Base-by-base conservation (phyloP, 2,797 vertebrate genomes). In the Artibeus lituratus region DNA sequence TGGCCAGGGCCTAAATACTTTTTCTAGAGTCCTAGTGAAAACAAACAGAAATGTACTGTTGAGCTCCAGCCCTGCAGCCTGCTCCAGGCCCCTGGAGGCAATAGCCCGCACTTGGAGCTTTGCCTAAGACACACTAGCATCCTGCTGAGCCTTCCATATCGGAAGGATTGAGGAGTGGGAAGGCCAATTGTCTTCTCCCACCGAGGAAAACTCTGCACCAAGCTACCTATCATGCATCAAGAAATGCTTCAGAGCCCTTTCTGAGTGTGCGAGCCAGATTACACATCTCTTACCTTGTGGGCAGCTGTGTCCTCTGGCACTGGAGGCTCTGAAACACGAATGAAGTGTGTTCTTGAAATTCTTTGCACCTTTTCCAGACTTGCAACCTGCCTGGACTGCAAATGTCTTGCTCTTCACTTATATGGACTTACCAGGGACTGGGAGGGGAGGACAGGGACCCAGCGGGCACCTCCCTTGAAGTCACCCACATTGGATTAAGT, bases 371-470 rank as follows among this genome's bases (percentile, higher is more conserved):
- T 77, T 37, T 83, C 73, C 42, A 55, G 29, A 57, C 35, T n/a
- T 4, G 1, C 2, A 35, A 47, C 15, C 73, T 72, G 11, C 42
- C 12, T 44, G 80, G 65, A 76, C 29, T 72, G 39, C 15, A n/a
- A 73, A 26, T 35, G 37, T n/a, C 73, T 72, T 90, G 35, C 53
- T 87, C 69, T 90, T 76, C 62, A 84, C 65, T 94, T 72, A 53
- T 55, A 24, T 77, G 12, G 5, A 44, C 55, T 51, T 86, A 19
- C 35, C 26, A 15, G 78, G 39, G 37, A 47, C 73, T 24, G 12
- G 32, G 15, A 57, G 32, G 29, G 39, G 32, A 44, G 29, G 7
- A 14, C 57, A 22, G 72, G 69, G 35, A 29, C 73, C 10, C 83
- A 26, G 0, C 0, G 7, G 78, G 44, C 18, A 26, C 55, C 73